Percentiles rank a stretch among this genome's conserved stretches.
phyloP scores from a whole-genome alignment of 2,797 vertebrate species.

The Muraenolepis orangiensis region DNA sequence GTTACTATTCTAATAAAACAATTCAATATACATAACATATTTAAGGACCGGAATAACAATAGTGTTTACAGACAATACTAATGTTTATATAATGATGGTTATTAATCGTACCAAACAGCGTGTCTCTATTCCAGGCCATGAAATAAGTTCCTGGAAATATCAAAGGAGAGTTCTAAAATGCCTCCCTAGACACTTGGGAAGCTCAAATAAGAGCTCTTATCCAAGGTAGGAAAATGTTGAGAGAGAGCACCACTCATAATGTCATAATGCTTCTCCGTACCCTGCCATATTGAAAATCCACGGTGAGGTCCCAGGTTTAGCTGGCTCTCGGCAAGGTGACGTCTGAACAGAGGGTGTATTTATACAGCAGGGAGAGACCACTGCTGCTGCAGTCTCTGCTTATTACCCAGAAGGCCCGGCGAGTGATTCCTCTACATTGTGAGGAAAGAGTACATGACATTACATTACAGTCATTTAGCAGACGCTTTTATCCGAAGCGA shows the following conservation, averaged over 20 bases:
- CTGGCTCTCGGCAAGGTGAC: neutral
- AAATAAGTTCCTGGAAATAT: neutral
- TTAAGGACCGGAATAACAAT: neutral
- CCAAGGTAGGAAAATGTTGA: neutral
- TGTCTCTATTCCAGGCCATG: neutral
- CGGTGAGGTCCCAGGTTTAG: neutral
- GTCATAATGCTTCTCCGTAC: neutral
- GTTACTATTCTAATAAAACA: neutral
- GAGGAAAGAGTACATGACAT: slow-evolving; percentile 31
- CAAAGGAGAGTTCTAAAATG: neutral
- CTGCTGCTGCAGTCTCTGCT: slow-evolving; percentile 5
- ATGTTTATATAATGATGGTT: neutral
- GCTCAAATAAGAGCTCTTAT: neutral
- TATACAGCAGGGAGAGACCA: neutral
- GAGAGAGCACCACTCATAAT: no score
- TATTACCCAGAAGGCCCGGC: slow-evolving; percentile 1
- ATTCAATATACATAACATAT: neutral
- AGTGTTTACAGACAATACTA: neutral
- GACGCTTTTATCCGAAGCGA: no score
- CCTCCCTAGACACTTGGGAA: neutral
- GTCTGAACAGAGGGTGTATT: slow-evolving; percentile 8
- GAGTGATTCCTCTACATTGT: slow-evolving; percentile 5
- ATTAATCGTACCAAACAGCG: neutral
- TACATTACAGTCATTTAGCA: no score
- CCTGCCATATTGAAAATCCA: neutral